Base-by-base conservation (phyloP, 2,113 vertebrate genomes). In the Cyprinodon variegatus region DNA sequence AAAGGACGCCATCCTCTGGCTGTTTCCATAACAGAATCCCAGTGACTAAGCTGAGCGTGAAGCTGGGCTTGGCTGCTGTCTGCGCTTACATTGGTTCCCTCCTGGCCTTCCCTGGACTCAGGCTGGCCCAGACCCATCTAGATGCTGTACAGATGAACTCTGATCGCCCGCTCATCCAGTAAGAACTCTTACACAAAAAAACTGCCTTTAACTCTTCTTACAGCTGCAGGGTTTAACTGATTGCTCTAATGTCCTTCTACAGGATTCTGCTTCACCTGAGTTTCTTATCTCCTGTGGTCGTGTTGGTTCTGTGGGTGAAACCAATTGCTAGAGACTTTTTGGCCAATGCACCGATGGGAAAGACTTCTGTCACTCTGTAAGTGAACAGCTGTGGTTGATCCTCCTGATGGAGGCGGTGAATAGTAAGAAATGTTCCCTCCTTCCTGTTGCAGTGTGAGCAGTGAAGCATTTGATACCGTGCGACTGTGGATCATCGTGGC, bases 91-190 rank as follows among this genome's bases (percentile, higher is more conserved):
- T 98, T 22, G 98, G 98, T 0, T 94, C 96, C 66, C 96, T 96
- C 68, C 93, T 99, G 86, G 96, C 96, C 11, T 99, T 99, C 84
- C 98, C 98, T 0, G 96, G 98, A 53, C 95, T 99, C 77, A 95
- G 97, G 15, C 83, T 99, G 93, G 97, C 97, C 39, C 97, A 99
- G 94, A 99, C 96, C 0, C 97, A 99, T 83, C 89, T 96, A 0
- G 97, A 98, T 0, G 96, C 97, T 0, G 94, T 99, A 0, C 92
- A 94, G 84, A 91, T 96, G 94, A 95, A 95, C 0, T 91, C 94
- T 0, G 91, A 93, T 75, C 93, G 86, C 4, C 98, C 97, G 0
- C 61, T 96, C 83, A 88, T 96, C 38, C 96, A 97, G 97, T 97
- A 90, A 79, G 90, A 79, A 60, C 0, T 20, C 5, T 65, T 14